Conservation (phyloP, 2,113 vertebrate species). For the Craseonycteris thonglongyai region DNA sequence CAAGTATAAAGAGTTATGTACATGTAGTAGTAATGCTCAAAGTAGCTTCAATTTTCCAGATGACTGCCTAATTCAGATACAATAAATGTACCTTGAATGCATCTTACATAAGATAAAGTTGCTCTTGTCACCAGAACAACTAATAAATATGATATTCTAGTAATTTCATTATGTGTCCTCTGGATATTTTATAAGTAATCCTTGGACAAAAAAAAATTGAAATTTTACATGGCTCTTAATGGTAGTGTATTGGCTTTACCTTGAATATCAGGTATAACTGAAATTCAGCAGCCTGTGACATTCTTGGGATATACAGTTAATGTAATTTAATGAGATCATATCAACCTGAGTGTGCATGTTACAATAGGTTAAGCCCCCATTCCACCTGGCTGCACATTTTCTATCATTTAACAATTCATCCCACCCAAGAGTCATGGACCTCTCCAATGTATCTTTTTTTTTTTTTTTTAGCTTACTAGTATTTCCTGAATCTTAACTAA, state of each 20-base stretch:
- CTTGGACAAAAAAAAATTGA: neutral
- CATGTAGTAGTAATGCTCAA: neutral
- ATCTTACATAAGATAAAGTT: neutral
- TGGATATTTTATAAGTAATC: neutral
- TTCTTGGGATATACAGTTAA: neutral
- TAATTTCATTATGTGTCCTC: neutral
- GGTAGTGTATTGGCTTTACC: neutral
- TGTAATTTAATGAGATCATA: slow-evolving; percentile 39
- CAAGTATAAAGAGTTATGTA: neutral
- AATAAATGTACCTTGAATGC: neutral
- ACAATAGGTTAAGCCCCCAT: neutral
- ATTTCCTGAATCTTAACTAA: neutral
- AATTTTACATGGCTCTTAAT: neutral
- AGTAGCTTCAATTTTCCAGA: neutral
- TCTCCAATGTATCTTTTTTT: neutral
- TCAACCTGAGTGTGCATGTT: slow-evolving; percentile 28
- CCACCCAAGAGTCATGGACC: neutral
- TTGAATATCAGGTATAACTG: neutral
- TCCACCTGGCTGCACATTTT: neutral
- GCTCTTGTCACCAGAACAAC: neutral
- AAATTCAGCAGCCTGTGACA: neutral
- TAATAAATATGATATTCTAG: neutral
- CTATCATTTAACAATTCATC: slow-evolving; percentile 28
- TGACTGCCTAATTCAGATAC: neutral
- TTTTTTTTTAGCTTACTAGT: neutral